Percentiles rank a stretch among this genome's conserved stretches.
Conservation (phyloP, 2,113 vertebrate species). For the Ramphastos sulfuratus region DNA sequence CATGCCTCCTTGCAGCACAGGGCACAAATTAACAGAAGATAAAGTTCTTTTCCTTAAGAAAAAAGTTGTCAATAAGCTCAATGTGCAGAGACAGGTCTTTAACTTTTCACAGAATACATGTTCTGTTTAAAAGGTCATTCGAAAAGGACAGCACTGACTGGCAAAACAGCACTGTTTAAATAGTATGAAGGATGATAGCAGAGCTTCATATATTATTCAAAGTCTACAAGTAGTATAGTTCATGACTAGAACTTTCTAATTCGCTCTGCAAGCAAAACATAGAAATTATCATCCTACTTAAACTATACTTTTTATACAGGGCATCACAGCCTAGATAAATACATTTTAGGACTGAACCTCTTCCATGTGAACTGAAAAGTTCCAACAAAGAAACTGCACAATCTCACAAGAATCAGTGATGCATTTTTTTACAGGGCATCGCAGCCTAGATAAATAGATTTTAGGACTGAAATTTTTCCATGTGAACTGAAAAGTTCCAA, state of each 20-base stretch:
- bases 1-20: neutral
- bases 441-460: neutral
- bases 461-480: neutral
- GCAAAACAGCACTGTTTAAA: neutral
- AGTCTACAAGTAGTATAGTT: neutral
- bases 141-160: neutral
- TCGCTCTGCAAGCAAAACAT: neutral
- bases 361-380: neutral
- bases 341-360: neutral
- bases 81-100: neutral
- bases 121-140: conserved; percentile 11
- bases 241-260: neutral
- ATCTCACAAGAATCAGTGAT: neutral
- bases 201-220: neutral
- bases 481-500: neutral
- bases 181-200: neutral
- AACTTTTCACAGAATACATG: neutral
- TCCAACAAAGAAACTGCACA: neutral
- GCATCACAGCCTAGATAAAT: neutral
- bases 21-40: conserved; percentile 3
- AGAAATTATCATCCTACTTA: neutral
- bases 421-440: neutral
- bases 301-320: neutral
- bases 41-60: neutral
- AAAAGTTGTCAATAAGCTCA: neutral